Evolutionary conservation across 1,140 invertebrate species (phyloP).

Genomic region (Megalonaias nervosa): DNA sequence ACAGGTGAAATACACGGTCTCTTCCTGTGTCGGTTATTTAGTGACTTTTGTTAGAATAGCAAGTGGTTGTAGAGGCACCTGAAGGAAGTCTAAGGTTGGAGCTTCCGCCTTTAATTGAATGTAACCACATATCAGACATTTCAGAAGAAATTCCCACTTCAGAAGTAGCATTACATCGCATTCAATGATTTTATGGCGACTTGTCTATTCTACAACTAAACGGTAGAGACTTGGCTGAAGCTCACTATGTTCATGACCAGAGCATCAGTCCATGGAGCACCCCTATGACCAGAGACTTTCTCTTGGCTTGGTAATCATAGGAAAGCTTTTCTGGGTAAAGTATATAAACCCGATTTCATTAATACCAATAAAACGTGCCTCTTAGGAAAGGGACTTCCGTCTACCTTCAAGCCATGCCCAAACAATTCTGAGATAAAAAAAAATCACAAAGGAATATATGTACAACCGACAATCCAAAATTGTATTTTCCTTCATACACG

Average conservation of each 20-base stretch:
- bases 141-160: constrained; percentile 24
- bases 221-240: constrained; percentile 36
- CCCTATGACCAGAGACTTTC: constrained; percentile 37
- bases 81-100: background rate
- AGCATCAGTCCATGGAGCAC: constrained; percentile 11
- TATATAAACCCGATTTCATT: constrained; percentile 14
- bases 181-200: constrained; percentile 13
- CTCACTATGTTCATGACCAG: constrained; percentile 39
- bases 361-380: constrained; percentile 33
- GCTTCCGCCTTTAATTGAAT: constrained; percentile 25
- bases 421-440: constrained; percentile 19
- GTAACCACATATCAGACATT: constrained; percentile 31
- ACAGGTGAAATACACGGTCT: constrained; percentile 7
- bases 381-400: constrained; percentile 23
- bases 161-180: constrained; percentile 7
- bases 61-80: background rate
- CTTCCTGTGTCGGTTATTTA: constrained; percentile 1
- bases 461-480: background rate
- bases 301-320: constrained; percentile 43
- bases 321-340: constrained; percentile 33
- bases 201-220: constrained; percentile 26
- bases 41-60: background rate
- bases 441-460: background rate
- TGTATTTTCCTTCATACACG: background rate
- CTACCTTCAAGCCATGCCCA: constrained; percentile 18